These are phyloP conservation scores for Lissocephala sabroskyi DNA, from an alignment of 2,888 invertebrate genomes.

Conservation along the genomic window DNA sequence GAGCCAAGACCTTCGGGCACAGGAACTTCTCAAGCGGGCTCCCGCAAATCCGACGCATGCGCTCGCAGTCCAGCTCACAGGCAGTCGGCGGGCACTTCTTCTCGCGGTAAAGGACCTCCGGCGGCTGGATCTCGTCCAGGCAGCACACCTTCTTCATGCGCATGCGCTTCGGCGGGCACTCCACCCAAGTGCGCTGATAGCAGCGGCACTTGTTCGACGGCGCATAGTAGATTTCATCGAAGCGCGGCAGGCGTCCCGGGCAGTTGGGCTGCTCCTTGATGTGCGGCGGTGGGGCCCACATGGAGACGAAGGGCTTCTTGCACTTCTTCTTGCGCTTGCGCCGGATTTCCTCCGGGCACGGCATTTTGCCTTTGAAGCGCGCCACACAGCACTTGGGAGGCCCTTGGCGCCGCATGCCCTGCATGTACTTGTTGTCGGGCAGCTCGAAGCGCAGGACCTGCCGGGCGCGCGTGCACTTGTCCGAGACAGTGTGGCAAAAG, in stretches of 20 bases:
- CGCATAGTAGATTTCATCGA: slow-evolving; percentile 36
- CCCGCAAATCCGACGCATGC: slow-evolving; percentile 20
- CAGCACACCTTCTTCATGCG: slow-evolving; percentile 39
- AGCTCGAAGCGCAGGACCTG: slow-evolving; percentile 4
- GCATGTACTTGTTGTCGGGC: slow-evolving; percentile 21
- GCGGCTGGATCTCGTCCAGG: slow-evolving; percentile 25
- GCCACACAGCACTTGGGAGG: slow-evolving; percentile 22
- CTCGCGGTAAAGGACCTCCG: slow-evolving; percentile 30
- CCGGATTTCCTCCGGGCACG: slow-evolving; percentile 1
- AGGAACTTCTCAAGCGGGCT: background rate
- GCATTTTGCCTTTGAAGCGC: slow-evolving; percentile 2
- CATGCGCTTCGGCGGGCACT: slow-evolving; percentile 33
- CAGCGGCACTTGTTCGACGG: slow-evolving; percentile 26
- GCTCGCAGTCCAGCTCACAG: slow-evolving; percentile 21
- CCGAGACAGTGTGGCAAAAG: slow-evolving; percentile 9
- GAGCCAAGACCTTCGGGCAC: slow-evolving; percentile 26
- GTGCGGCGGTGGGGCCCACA: slow-evolving; percentile 29
- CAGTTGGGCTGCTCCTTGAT: slow-evolving; percentile 18
- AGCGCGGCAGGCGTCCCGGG: slow-evolving; percentile 28
- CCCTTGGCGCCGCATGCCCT: slow-evolving; percentile 5
- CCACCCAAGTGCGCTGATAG: slow-evolving; percentile 56
- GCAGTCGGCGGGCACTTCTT: slow-evolving; percentile 4
- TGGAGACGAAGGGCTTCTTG: slow-evolving; percentile 29
- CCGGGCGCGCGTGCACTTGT: slow-evolving; percentile 10
- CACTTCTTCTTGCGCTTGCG: background rate